Base-by-base conservation (phyloP, 2,888 invertebrate species). In the Drosophila pullipes region DNA sequence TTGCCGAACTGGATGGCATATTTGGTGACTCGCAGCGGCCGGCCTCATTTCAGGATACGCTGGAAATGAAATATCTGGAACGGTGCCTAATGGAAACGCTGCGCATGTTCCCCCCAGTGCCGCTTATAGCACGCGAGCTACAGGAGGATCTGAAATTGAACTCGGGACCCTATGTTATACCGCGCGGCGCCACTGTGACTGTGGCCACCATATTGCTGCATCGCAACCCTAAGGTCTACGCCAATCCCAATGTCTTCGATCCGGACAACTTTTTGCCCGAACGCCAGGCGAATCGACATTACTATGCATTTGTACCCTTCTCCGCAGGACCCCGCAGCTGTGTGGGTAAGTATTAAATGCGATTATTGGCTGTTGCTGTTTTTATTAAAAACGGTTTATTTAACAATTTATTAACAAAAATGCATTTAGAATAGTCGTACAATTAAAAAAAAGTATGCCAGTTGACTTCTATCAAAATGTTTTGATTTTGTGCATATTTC, bases 241-340 rank as follows among this genome's bases (percentile, higher is more conserved):
- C 96, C 11, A 96, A 98, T 93, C 96, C 98, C 0, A 94, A 95
- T 52, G 94, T 94, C 76, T 98, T 97, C 91, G 95, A 97, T 94
- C 97, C 98, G 2, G 97, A 97, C 92, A 96, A 97, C 92, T 98
- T 97, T 94, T 94, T 97, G 76, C 96, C 97, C 0, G 97, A 97
- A 90, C 95, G 95, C 79, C 96, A 96, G 74, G 96, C 96, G 58
- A 95, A 95, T 83, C 95, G 97, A 72, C 97, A 97, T 91, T 97
- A 96, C 91, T 97, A 97, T 91, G 95, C 96, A 6, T 97, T 96
- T 89, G 95, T 97, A 62, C 97, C 97, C 16, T 97, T 97, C 94
- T 97, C 97, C 60, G 97, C 97, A 73, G 97, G 97, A 47, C 97
- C 97, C 7, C 95, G 97, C 86, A 96, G 96, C 94, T 96, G 96